phyloP scores from a whole-genome alignment of 1,140 invertebrate genomes.

The Papilio polyxenes region DNA sequence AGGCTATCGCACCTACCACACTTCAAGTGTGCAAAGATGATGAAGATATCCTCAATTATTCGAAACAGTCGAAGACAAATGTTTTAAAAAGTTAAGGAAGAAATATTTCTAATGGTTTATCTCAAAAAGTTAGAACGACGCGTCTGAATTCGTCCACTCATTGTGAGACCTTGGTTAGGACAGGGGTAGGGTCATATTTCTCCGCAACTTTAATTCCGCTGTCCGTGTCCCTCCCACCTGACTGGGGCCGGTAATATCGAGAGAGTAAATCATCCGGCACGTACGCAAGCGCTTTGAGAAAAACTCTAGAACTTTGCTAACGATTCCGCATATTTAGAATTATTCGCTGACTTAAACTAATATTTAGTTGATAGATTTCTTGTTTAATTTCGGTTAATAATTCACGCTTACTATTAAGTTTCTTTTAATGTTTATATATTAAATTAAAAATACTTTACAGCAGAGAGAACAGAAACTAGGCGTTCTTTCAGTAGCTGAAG shows the following conservation, averaged over 20 bases:
- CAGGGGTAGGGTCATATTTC: constrained; percentile 46
- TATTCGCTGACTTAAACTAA: constrained; percentile 26
- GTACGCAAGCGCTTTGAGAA: constrained; percentile 39
- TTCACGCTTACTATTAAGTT: no score
- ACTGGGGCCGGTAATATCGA: constrained; percentile 49
- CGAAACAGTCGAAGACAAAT: neutral
- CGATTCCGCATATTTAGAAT: constrained; percentile 33
- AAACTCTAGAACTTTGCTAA: constrained; percentile 38
- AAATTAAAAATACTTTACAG: no score
- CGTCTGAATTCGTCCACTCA: constrained; percentile 33
- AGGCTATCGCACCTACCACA: no score
- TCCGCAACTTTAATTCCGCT: constrained; percentile 49
- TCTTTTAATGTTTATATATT: no score
- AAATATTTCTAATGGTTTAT: constrained; percentile 18
- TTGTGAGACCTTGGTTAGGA: constrained; percentile 35
- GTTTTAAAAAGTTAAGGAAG: neutral
- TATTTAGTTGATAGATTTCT: neutral
- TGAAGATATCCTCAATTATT: neutral
- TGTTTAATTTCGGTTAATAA: no score
- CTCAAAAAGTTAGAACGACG: neutral
- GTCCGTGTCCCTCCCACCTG: constrained; percentile 50
- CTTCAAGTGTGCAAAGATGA: no score
- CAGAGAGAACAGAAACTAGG: no score
- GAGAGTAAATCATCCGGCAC: constrained; percentile 51
- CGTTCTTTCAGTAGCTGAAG: no score